phyloP scores from a whole-genome alignment of 2,113 vertebrate genomes.

The Rutilus rutilus region DNA sequence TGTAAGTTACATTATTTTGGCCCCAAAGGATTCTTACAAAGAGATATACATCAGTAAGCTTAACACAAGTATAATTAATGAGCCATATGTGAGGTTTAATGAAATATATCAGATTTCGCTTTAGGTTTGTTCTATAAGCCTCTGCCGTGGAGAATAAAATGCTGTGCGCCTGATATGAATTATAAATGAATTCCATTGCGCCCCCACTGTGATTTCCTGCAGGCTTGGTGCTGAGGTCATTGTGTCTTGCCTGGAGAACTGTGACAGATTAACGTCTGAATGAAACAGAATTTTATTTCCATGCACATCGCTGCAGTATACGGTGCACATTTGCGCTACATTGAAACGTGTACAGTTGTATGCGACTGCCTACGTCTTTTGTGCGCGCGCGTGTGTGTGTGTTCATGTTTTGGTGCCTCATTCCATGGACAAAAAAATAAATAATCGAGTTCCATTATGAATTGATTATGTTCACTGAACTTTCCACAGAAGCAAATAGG shows the following conservation, averaged over 20 bases:
- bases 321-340: background rate
- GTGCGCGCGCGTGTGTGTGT: background rate
- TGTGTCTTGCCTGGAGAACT: slow-evolving; percentile 36
- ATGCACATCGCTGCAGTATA: slow-evolving; percentile 1
- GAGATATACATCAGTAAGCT: background rate
- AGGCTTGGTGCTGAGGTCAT: slow-evolving; percentile 46
- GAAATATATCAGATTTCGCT: slow-evolving; percentile 11
- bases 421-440: background rate
- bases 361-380: background rate
- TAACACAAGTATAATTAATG: slow-evolving; percentile 24
- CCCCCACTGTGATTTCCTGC: slow-evolving; percentile 46
- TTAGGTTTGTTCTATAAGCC: slow-evolving; percentile 8
- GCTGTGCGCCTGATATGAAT: slow-evolving; percentile 32
- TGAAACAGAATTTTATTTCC: slow-evolving; percentile 48
- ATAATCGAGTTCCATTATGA: background rate
- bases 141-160: slow-evolving; percentile 27
- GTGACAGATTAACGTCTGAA: slow-evolving; percentile 52
- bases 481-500: slow-evolving; percentile 5
- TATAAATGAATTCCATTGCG: slow-evolving; percentile 46
- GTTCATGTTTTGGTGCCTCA: slow-evolving; percentile 35
- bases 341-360: background rate
- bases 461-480: slow-evolving; percentile 21
- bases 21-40: background rate
- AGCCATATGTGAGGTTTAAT: slow-evolving; percentile 14
- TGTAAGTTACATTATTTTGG: background rate